Conservation (phyloP, 2,888 invertebrate species). For the Andrena haemorrhoa region DNA sequence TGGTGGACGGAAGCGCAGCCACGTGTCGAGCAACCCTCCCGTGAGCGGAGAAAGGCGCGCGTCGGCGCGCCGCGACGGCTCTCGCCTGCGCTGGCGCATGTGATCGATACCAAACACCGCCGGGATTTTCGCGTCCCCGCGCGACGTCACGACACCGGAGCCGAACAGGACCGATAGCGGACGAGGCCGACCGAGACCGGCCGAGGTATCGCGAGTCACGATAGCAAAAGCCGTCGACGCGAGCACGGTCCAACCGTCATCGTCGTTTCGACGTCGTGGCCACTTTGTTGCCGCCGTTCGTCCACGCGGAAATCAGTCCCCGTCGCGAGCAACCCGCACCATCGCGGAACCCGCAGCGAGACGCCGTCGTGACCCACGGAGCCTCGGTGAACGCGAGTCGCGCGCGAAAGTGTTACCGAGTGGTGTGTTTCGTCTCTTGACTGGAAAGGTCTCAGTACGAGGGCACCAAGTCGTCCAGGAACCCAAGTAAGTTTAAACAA, state of each 20-base stretch:
- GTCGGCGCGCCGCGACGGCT: slow-evolving; percentile 84
- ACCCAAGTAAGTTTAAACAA: slow-evolving; percentile 55
- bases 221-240: slow-evolving; percentile 76
- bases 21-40: slow-evolving; percentile 83
- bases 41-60: slow-evolving; percentile 68
- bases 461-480: slow-evolving; percentile 24
- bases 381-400: slow-evolving; percentile 35
- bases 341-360: neutral
- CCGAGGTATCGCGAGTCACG: slow-evolving; percentile 72
- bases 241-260: slow-evolving; percentile 76
- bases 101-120: slow-evolving; percentile 81
- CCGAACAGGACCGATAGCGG: slow-evolving; percentile 69
- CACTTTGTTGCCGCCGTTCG: slow-evolving; percentile 67
- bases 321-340: slow-evolving; percentile 29
- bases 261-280: slow-evolving; percentile 80
- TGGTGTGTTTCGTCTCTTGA: slow-evolving; percentile 57
- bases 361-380: slow-evolving; percentile 16
- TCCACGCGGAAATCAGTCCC: slow-evolving; percentile 60
- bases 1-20: slow-evolving; percentile 46
- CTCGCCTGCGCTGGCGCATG: slow-evolving; percentile 86
- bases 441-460: slow-evolving; percentile 42
- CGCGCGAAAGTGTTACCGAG: slow-evolving; percentile 63
- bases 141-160: slow-evolving; percentile 75
- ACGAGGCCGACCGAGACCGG: slow-evolving; percentile 70
- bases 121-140: slow-evolving; percentile 69